A percentile compares a stretch with the other conserved stretches of the same genome.
Evolutionary conservation across 2,797 vertebrate species (phyloP).

Genomic region (Malurus leucopterus): DNA sequence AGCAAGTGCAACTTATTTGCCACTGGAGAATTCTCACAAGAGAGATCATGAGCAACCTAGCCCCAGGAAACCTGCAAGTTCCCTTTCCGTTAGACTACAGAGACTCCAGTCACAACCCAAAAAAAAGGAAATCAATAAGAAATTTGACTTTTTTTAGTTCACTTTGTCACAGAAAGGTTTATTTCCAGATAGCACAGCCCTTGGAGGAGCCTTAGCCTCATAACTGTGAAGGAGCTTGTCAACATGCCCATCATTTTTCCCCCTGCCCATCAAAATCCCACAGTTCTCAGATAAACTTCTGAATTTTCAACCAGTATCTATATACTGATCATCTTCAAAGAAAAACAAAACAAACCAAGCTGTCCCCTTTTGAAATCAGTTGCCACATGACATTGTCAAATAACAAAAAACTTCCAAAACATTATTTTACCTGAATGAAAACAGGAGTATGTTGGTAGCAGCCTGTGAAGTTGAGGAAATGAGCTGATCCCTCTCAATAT

Average conservation of each 20-base stretch:
- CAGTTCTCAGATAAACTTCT: not conserved
- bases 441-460: fast-evolving
- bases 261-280: not conserved
- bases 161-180: not conserved
- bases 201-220: not conserved
- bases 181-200: not conserved
- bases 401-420: not conserved
- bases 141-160: not conserved
- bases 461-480: not conserved
- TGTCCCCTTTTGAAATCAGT: not conserved
- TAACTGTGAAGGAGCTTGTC: not conserved
- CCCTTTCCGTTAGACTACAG: not conserved
- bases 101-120: not conserved
- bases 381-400: not conserved
- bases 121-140: not conserved
- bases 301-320: not conserved
- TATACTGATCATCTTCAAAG: not conserved
- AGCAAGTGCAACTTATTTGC: not conserved
- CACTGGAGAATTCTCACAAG: not conserved
- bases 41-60: not conserved
- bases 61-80: not conserved
- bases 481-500: not conserved
- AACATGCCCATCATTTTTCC: not conserved
- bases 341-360: no score
- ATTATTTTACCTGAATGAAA: not conserved